A percentile compares a stretch with the other conserved stretches of the same genome.
Evolutionary conservation across 2,888 invertebrate genomes (phyloP).

Genomic region (Griposia aprilina): DNA sequence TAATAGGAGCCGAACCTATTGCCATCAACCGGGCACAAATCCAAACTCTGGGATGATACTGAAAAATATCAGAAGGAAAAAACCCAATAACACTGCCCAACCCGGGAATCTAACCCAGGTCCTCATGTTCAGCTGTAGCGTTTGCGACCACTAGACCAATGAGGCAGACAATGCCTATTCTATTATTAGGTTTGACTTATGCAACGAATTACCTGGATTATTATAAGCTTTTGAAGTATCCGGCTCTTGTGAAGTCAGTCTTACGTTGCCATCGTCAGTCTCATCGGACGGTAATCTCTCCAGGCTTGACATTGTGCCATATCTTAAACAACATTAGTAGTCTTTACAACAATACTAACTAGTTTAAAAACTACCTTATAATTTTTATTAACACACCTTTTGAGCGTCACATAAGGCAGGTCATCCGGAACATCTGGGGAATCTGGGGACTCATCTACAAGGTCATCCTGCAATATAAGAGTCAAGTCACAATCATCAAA

Average conservation of each 20-base stretch:
- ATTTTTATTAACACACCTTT: constrained; percentile 83
- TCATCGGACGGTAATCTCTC: constrained; percentile 92
- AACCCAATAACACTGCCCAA: not conserved
- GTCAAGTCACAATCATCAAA: constrained; percentile 18
- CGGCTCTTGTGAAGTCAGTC: constrained; percentile 84
- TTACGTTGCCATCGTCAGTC: constrained; percentile 90
- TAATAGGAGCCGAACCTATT: not conserved
- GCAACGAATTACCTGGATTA: constrained; percentile 75
- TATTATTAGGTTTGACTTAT: not conserved
- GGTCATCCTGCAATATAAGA: constrained; percentile 82
- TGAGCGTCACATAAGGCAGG: constrained; percentile 93
- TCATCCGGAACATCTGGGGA: constrained; percentile 93
- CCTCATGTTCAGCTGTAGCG: not conserved
- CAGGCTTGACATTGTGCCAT: constrained; percentile 94
- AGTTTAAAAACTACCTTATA: constrained; percentile 25
- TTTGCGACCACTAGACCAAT: not conserved
- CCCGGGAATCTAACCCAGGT: no score
- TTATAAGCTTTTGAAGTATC: constrained; percentile 80
- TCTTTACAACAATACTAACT: constrained; percentile 55
- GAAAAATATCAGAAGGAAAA: not conserved
- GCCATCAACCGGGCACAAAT: no score
- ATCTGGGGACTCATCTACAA: constrained; percentile 92
- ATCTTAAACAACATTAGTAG: constrained; percentile 80
- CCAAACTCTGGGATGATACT: not conserved
- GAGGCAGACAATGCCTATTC: not conserved